phyloP scores from a whole-genome alignment of 2,797 vertebrate species.

The Falco biarmicus region DNA sequence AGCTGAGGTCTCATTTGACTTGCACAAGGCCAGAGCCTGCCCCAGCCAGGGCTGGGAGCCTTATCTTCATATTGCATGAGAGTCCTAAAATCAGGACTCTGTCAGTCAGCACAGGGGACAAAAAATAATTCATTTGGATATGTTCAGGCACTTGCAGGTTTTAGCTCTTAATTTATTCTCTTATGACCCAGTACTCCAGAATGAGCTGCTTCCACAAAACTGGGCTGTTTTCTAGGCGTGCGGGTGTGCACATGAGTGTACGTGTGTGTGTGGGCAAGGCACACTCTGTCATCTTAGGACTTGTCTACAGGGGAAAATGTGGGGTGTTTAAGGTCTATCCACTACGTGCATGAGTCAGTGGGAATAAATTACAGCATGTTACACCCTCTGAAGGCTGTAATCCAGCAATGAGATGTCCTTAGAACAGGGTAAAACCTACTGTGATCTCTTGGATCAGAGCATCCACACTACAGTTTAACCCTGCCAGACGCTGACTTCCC shows the following conservation, averaged over 20 bases:
- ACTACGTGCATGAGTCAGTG: slow-evolving; percentile 37
- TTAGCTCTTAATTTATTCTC: not conserved
- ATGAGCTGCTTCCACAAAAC: not conserved
- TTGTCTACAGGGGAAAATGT: not conserved
- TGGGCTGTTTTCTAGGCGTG: not conserved
- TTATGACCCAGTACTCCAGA: not conserved
- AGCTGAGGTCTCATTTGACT: not conserved
- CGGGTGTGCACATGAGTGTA: not conserved
- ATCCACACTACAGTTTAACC: not conserved
- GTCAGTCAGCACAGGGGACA: not conserved
- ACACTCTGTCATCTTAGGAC: not conserved
- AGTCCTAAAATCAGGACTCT: not conserved
- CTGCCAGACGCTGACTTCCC: not conserved
- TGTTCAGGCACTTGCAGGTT: not conserved
- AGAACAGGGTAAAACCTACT: not conserved
- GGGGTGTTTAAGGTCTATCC: slow-evolving; percentile 45
- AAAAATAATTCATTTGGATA: not conserved
- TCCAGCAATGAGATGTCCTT: not conserved
- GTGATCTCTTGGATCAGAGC: not conserved
- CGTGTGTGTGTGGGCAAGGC: not conserved
- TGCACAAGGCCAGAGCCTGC: not conserved
- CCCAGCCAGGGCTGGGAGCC: not conserved
- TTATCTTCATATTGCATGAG: not conserved
- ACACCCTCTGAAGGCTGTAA: slow-evolving; percentile 26
- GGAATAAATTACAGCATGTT: slow-evolving; percentile 27